Base-by-base conservation (phyloP, 2,113 vertebrate genomes). In the Agelaius tricolor region DNA sequence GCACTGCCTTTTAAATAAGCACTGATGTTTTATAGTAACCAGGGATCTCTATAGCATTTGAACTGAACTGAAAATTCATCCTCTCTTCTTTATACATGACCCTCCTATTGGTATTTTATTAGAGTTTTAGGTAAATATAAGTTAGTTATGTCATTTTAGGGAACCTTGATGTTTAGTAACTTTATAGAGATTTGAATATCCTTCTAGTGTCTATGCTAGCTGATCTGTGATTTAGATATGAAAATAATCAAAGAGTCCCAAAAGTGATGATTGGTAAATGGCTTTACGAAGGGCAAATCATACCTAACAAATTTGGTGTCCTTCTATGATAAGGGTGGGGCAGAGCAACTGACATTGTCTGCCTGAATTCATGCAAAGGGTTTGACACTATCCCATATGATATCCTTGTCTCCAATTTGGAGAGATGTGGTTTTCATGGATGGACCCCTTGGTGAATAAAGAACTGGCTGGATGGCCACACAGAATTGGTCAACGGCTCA, bases 1-100 rank as follows among this genome's bases (percentile, higher is more conserved):
- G 7, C 22, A 28, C 46, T 87, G 33, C 44, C n/a, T 92, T 93
- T 90, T 54, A 49, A 85, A 84, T n/a, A 55, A 33, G 9, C 19
- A 61, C 35, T 79, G 62, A 13, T 44, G 6, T 33, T 84, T 63
- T 68, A 35, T 68, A 31, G 20, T 72, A 51, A 66, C 22, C 8
- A 27, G 9, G 6, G 12, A 57, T 89, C n/a, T 85, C 30, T 20
- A 1, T 49, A 26, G 54, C 4, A 16, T 62, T 88, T 69, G 68
- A 80, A 84, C 18, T 51, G 28, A 85, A 80, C 17, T 73, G 62
- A 77, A 88, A 85, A 85, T 84, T 95, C 82, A 54, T 87, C 93
- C 54, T 82, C 71, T 95, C n/a, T 84, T 79, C 59, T 92, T 94
- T 59, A 76, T 69, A 66, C 27, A 13, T 51, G 16, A 33, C 28